Evolutionary conservation across 2,888 invertebrate genomes (phyloP).

Genomic region (Philopedon plagiatum): DNA sequence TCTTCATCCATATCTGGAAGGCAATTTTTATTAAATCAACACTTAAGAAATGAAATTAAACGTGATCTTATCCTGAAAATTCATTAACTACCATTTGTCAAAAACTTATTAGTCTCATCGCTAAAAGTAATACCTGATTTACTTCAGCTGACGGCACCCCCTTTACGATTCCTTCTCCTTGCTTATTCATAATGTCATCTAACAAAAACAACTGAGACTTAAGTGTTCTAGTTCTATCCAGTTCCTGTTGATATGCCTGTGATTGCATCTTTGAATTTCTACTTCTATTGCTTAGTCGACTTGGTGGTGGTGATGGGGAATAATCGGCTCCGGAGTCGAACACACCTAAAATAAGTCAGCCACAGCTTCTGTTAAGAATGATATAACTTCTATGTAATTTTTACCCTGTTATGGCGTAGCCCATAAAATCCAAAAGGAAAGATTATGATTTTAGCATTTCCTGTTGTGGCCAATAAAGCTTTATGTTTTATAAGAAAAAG

Average conservation of each 20-base stretch:
- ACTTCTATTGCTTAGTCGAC: constrained; percentile 33
- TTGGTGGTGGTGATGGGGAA: constrained; percentile 42
- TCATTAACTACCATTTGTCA: too few relatives aligned
- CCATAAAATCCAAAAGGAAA: too few relatives aligned
- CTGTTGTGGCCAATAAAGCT: too few relatives aligned
- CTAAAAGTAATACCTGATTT: constrained; percentile 43
- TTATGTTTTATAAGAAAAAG: too few relatives aligned
- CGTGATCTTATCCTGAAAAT: too few relatives aligned
- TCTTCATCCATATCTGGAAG: too few relatives aligned
- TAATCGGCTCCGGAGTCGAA: constrained; percentile 42
- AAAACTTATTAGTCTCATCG: too few relatives aligned
- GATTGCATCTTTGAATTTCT: constrained; percentile 50
- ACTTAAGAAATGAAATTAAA: too few relatives aligned
- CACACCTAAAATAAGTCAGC: constrained; percentile 13
- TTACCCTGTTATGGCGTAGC: too few relatives aligned
- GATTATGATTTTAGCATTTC: too few relatives aligned
- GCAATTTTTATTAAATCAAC: too few relatives aligned
- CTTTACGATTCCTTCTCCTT: constrained; percentile 57
- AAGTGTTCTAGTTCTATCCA: constrained; percentile 61
- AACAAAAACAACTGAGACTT: constrained; percentile 68
- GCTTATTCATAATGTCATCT: constrained; percentile 67
- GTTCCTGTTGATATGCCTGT: constrained; percentile 61
- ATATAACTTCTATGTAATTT: too few relatives aligned
- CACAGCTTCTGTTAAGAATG: neutral
- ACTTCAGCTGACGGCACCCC: constrained; percentile 53